Conservation (phyloP, 2,888 invertebrate species). For the Rhingia rostrata region DNA sequence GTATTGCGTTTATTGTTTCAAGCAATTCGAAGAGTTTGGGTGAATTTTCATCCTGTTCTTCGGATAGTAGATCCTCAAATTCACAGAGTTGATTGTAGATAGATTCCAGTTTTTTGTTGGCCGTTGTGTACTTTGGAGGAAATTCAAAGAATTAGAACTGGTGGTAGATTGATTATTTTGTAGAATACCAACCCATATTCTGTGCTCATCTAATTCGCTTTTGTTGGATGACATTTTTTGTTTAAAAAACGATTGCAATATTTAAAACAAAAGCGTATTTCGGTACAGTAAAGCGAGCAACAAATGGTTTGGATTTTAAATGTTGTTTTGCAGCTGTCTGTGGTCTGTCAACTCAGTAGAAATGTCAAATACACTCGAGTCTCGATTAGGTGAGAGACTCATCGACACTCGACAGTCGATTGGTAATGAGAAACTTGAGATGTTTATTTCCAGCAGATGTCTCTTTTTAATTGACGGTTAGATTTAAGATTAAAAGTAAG, state of each 20-base stretch:
- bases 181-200: constrained; percentile 31
- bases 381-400: background rate
- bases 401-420: background rate
- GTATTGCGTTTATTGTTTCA: constrained; percentile 57
- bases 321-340: background rate
- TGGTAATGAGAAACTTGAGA: no score
- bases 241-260: background rate
- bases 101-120: constrained; percentile 51
- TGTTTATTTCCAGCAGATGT: background rate
- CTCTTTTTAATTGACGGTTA: background rate
- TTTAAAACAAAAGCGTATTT: background rate
- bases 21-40: constrained; percentile 50
- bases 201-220: constrained; percentile 23
- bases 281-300: background rate
- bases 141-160: background rate
- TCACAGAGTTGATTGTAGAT: constrained; percentile 63
- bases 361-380: background rate
- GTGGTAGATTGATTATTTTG: background rate
- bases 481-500: no score
- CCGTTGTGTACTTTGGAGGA: constrained; percentile 16
- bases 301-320: background rate
- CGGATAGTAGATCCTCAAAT: constrained; percentile 31
- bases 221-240: constrained; percentile 26
- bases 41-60: constrained; percentile 30
- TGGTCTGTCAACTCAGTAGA: background rate